Evolutionary conservation across 2,797 vertebrate species (phyloP).

Genomic region (Cuculus canorus): DNA sequence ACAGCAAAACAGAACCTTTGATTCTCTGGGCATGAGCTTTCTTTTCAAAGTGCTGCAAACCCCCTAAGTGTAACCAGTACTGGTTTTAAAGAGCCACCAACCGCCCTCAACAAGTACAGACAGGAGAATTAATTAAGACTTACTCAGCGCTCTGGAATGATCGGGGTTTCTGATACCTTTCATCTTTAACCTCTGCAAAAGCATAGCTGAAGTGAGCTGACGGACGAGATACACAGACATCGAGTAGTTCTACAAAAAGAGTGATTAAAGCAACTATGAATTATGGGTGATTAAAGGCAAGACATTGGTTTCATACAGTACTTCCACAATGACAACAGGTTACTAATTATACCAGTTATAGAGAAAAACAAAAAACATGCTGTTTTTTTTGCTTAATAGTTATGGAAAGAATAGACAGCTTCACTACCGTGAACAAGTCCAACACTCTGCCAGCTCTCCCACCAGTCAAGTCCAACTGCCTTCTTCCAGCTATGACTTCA

Average conservation of each 20-base stretch:
- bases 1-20: background rate
- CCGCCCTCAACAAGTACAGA: background rate
- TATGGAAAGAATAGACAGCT: background rate
- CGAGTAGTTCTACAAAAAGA: slow-evolving; percentile 88
- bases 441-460: background rate
- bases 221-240: slow-evolving; percentile 97
- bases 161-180: slow-evolving; percentile 98
- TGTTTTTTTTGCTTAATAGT: background rate
- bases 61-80: background rate
- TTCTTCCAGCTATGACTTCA: background rate
- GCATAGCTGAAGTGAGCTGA: slow-evolving; percentile 93
- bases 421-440: background rate
- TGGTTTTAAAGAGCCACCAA: background rate
- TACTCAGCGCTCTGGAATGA: slow-evolving; percentile 98
- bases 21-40: background rate
- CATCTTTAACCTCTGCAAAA: slow-evolving; percentile 94
- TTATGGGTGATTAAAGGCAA: background rate
- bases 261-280: background rate
- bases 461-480: too few relatives aligned
- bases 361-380: background rate
- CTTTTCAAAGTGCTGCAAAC: background rate
- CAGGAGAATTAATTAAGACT: slow-evolving; percentile 45
- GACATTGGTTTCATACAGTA: background rate
- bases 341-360: background rate
- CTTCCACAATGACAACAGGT: background rate